phyloP scores from a whole-genome alignment of 2,888 invertebrate genomes.

The Drosophila parthenogenetica region DNA sequence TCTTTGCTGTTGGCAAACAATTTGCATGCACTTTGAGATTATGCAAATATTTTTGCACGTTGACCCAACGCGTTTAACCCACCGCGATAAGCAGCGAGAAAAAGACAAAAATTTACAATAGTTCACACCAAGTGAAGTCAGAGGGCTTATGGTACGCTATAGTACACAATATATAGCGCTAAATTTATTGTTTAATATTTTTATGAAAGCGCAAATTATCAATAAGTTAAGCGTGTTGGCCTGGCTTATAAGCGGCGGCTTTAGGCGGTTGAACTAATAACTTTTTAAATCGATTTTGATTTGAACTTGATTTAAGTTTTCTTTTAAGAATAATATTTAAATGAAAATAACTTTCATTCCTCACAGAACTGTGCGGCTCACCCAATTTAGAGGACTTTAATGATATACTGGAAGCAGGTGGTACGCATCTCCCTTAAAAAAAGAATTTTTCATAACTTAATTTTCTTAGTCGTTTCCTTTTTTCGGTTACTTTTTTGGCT shows the following conservation, averaged over 20 bases:
- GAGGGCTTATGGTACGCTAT: neutral
- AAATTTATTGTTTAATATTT: slow-evolving; percentile 70
- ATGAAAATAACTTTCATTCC: slow-evolving; percentile 1
- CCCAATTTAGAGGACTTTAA: slow-evolving; percentile 86
- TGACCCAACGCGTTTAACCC: slow-evolving; percentile 69
- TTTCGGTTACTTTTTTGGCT: slow-evolving; percentile 16
- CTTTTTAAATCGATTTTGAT: neutral
- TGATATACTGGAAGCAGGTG: slow-evolving; percentile 85
- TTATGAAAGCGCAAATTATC: slow-evolving; percentile 62
- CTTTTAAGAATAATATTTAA: no score
- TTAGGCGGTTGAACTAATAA: neutral
- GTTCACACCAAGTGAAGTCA: slow-evolving; percentile 50
- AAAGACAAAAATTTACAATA: slow-evolving; percentile 60
- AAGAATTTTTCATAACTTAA: neutral
- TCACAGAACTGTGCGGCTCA: slow-evolving; percentile 82
- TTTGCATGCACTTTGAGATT: slow-evolving; percentile 59
- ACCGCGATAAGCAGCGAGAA: slow-evolving; percentile 60
- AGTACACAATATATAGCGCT: slow-evolving; percentile 7
- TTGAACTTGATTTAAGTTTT: no score
- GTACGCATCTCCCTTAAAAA: slow-evolving; percentile 80
- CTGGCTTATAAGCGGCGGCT: slow-evolving; percentile 15
- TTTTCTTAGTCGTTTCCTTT: slow-evolving; percentile 20
- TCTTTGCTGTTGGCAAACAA: neutral
- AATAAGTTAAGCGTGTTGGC: slow-evolving; percentile 50
- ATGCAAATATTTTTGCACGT: slow-evolving; percentile 77